These are phyloP conservation scores for Dolichopus griseipennis DNA, from an alignment of 2,888 invertebrate species.

Conservation along the genomic window DNA sequence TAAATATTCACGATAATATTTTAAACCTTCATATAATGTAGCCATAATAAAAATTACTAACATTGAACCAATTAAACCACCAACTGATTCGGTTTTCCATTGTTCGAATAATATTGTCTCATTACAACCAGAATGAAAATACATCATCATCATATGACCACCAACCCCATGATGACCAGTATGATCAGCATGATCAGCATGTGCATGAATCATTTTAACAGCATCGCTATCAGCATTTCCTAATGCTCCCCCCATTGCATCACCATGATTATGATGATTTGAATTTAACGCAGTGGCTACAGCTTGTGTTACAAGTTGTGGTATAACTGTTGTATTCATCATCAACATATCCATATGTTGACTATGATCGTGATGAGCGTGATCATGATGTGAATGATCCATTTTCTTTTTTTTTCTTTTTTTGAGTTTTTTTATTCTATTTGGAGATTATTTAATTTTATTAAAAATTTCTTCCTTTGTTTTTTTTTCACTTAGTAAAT, in stretches of 20 bases:
- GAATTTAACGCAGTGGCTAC: conserved; percentile 16
- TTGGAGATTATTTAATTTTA: no score
- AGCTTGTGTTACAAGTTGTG: not conserved
- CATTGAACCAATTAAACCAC: conserved; percentile 81
- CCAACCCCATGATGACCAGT: conserved; percentile 33
- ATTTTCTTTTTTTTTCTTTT: conserved; percentile 23
- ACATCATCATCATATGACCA: conserved; percentile 44
- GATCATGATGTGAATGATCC: conserved; percentile 38
- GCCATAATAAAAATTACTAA: conserved; percentile 87
- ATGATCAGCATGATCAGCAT: conserved; percentile 23
- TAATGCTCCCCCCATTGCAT: conserved; percentile 21
- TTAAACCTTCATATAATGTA: conserved; percentile 82
- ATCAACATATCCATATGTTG: conserved; percentile 7
- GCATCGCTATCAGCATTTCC: conserved; percentile 19
- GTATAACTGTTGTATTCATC: not conserved
- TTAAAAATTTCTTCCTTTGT: no score
- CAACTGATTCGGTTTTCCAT: conserved; percentile 67
- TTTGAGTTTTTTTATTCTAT: no score
- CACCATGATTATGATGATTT: conserved; percentile 22
- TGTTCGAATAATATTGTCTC: conserved; percentile 73
- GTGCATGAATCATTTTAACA: conserved; percentile 21
- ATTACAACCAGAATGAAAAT: conserved; percentile 66
- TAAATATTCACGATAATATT: conserved; percentile 64
- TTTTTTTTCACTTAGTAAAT: no score
- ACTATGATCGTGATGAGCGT: conserved; percentile 5